phyloP scores from a whole-genome alignment of 2,888 invertebrate species.

The Spialia ferax region DNA sequence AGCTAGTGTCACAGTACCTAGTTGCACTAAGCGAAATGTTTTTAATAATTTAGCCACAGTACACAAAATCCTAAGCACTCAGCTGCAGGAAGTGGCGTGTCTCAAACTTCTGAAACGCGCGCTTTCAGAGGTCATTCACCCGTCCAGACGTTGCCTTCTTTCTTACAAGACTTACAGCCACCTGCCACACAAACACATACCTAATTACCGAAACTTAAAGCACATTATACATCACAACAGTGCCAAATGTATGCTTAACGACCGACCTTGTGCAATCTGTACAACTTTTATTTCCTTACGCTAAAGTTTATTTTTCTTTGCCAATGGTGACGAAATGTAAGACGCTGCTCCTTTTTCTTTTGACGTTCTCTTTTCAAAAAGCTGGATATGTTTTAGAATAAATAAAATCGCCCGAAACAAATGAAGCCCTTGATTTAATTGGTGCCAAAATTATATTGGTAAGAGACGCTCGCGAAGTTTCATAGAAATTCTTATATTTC shows the following conservation, averaged over 20 bases:
- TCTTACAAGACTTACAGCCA: conserved; percentile 47
- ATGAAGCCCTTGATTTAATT: conserved; percentile 47
- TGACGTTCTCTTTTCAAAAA: conserved; percentile 60
- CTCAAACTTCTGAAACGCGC: conserved; percentile 72
- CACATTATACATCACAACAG: conserved; percentile 49
- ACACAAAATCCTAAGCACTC: conserved; percentile 59
- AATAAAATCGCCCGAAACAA: conserved; percentile 50
- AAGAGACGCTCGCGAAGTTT: neutral
- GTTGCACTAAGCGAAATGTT: conserved; percentile 23
- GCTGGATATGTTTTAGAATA: conserved; percentile 54
- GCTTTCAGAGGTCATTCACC: conserved; percentile 78
- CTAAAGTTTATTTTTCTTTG: conserved; percentile 44
- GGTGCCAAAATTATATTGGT: neutral
- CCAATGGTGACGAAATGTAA: conserved; percentile 33
- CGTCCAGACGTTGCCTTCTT: conserved; percentile 57
- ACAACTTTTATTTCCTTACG: conserved; percentile 44
- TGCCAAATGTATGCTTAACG: conserved; percentile 52
- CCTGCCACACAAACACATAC: conserved; percentile 44
- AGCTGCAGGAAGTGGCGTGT: conserved; percentile 73
- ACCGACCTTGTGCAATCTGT: conserved; percentile 54
- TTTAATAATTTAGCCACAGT: conserved; percentile 34
- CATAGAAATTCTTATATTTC: neutral
- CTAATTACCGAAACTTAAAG: conserved; percentile 53
- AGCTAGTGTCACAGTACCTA: neutral
- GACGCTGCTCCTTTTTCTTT: conserved; percentile 54